phyloP scores from a whole-genome alignment of 2,797 vertebrate genomes.

The Tapirus indicus region DNA sequence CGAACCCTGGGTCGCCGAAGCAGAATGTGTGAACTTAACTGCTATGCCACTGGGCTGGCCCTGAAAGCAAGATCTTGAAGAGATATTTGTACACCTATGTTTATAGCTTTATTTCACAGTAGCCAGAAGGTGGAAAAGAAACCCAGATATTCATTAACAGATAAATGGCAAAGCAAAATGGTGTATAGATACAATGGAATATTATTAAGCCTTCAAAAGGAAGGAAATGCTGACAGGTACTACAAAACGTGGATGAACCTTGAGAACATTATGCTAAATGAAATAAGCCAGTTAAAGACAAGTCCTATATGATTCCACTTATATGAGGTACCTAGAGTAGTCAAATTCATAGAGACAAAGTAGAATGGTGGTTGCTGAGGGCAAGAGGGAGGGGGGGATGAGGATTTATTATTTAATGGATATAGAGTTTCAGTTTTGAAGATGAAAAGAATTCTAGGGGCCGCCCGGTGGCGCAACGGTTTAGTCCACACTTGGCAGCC shows the following conservation, averaged over 20 bases:
- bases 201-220: slow-evolving; percentile 40
- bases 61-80: slow-evolving; percentile 19
- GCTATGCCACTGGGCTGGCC: no score
- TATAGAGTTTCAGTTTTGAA: slow-evolving; percentile 2
- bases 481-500: no score
- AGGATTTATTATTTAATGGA: neutral
- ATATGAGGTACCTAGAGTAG: neutral
- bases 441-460: slow-evolving; percentile 1
- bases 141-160: neutral
- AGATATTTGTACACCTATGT: neutral
- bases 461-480: no score
- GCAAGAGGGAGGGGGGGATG: neutral
- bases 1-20: no score
- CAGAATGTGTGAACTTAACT: no score
- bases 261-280: neutral
- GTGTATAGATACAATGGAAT: neutral
- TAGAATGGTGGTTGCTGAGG: neutral
- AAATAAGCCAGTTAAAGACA: slow-evolving; percentile 11
- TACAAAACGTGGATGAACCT: neutral
- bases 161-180: slow-evolving; percentile 18
- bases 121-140: neutral
- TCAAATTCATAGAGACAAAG: slow-evolving; percentile 15
- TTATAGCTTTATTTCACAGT: neutral
- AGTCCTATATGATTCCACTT: neutral
- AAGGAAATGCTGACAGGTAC: neutral